Base-by-base conservation (phyloP, 2,888 invertebrate genomes). In the Coecobrya sp. region DNA sequence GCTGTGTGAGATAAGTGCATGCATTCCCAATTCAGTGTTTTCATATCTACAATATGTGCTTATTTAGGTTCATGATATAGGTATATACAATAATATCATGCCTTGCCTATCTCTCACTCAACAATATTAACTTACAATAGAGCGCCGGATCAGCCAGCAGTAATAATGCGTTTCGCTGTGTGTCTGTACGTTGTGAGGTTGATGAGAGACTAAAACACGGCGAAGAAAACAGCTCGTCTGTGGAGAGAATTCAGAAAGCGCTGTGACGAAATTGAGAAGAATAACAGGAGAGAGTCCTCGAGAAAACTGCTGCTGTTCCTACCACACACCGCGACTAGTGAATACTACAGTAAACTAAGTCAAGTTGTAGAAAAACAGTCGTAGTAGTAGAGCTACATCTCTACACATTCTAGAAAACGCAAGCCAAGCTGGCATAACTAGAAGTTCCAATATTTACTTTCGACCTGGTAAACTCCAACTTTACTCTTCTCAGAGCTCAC, bases 401-500 rank as follows among this genome's bases (percentile, higher is more conserved):
- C 2, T 16, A 27, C 1, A 13, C n/a, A 55, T 4, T 7, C 0
- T 1, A 59, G 19, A 27, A 73, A 70, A 42, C 27, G 45, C 49
- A 7, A 59, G 45, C 36, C n/a, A 65, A 42, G 65, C 79, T 0
- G 42, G 42, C 30, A 27, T 10, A 82, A 62, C 76, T 79, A 27
- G 13, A 73, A 49, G 73, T 88, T 79, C 49, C 81, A 91, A 79
- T 91, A 68, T 91, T 91, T 91, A 91, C 91, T 85, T 82, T 85
- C 91, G 91, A 91, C 91, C 81, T 91, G 91, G 91, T 91, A 91
- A 91, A 86, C 91, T 86, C 73, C 36, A 85, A 84, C 30, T 84
- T 45, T 59, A 55, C 81, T 68, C 81, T 76, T 52, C 42, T 79
- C 10, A 59, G 42, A 55, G 25, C 19, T 13, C 45, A 13, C 79